Percentiles rank a stretch among this genome's conserved stretches.
Evolutionary conservation across 2,888 invertebrate genomes (phyloP).

Genomic region (Orthosia cruda): DNA sequence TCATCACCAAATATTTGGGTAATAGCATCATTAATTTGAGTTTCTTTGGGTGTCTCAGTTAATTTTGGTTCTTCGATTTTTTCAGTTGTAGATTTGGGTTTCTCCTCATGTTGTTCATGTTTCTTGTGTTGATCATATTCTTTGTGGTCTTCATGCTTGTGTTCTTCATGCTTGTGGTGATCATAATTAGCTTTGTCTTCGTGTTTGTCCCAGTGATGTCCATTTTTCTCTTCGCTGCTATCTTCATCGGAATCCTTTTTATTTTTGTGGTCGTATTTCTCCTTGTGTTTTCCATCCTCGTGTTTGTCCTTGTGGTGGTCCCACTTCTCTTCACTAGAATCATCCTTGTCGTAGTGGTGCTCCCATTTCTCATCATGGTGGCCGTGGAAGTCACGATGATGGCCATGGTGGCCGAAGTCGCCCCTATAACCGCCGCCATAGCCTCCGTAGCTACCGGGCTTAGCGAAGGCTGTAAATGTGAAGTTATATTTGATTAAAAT

Average conservation of each 20-base stretch:
- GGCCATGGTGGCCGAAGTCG: constrained; percentile 35
- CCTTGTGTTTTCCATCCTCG: background rate
- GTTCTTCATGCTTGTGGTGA: constrained; percentile 5
- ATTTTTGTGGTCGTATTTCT: constrained; percentile 16
- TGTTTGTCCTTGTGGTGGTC: constrained; percentile 23
- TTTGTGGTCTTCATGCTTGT: constrained; percentile 17
- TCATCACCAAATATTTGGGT: constrained; percentile 28
- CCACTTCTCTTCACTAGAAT: constrained; percentile 27
- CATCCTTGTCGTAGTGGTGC: constrained; percentile 14
- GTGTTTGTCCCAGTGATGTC: constrained; percentile 22
- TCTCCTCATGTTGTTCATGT: constrained; percentile 23
- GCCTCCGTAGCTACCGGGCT: constrained; percentile 42
- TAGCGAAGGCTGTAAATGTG: constrained; percentile 27
- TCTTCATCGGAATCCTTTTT: constrained; percentile 13
- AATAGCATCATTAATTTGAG: background rate
- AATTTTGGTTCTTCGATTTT: constrained; percentile 28
- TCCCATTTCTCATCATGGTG: constrained; percentile 23
- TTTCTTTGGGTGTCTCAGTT: constrained; percentile 1
- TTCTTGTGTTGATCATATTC: constrained; percentile 24
- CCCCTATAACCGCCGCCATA: constrained; percentile 25
- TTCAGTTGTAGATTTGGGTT: constrained; percentile 18
- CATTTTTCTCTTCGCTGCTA: constrained; percentile 24
- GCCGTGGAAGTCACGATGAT: constrained; percentile 20
- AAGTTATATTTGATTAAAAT: background rate
- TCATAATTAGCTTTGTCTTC: constrained; percentile 14